Evolutionary conservation across 2,888 invertebrate species (phyloP), one percentile per base, ranked within the genome.

Genomic region (Pristionchus maxplancki): DNA sequence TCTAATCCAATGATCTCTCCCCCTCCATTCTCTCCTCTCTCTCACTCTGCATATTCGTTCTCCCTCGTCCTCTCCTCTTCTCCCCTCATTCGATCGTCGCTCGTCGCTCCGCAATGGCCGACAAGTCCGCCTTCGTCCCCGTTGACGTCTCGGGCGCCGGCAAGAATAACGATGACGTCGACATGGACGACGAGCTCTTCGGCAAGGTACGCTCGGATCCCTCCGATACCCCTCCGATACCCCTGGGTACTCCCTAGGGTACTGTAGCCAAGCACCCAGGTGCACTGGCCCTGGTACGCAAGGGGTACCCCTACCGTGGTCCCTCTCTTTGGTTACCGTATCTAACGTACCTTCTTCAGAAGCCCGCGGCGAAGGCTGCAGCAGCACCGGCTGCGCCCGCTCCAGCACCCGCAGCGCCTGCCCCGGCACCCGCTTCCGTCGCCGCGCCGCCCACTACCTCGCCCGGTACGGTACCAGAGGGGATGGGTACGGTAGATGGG

Each of bases 171-270:
- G 87, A 90, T 62, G 90, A 90, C 81, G 90, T 90, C 88, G 90
- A 90, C 81, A 90, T 90, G 82, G 90, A 90, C 86, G 90, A 90
- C 88, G 88, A 89, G 53, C 90, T 90, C 88, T 89, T 89, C 84
- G 90, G 89, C 44, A 74, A 81, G 53, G 78, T 83, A 74, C 20
- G n/a, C 34, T 24, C 24, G 40, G 64, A 20, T 44, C 44, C 24
- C 74, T 5, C 24, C 15, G 44, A 28, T 44, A 83, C 24, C 28
- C 48, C 53, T 50, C 28, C 31, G 6, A 34, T 11, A 53, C 31
- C 50, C 20, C 50, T 37, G 5, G 53, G 20, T 83, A 53, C 82
- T 17, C 53, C 34, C 34, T 20, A 4, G 37, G 82, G 53, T 83
- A 50, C 82, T 44, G 82, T 83, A 34, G 44, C 13, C n/a, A 28